Evolutionary conservation across 2,797 vertebrate species (phyloP).

Genomic region (Melanogrammus aeglefinus): DNA sequence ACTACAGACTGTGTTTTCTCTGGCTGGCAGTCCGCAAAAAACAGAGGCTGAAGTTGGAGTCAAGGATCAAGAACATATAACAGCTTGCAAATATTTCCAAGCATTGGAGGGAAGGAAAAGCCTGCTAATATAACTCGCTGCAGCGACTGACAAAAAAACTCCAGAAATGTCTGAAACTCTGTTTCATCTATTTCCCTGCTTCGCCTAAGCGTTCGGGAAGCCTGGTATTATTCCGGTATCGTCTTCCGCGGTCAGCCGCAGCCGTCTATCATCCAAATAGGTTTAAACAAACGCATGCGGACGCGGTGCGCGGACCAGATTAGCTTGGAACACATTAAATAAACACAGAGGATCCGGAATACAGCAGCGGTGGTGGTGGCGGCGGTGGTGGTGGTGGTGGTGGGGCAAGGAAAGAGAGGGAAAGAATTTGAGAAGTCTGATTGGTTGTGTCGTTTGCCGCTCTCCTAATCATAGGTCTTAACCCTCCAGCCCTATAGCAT

Average conservation of each 20-base stretch:
- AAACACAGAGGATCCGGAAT: conserved; percentile 33
- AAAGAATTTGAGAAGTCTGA: conserved; percentile 28
- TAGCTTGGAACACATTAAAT: conserved; percentile 39
- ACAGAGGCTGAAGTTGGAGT: neutral
- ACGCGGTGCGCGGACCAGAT: conserved; percentile 12
- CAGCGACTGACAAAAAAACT: neutral
- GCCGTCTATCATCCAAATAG: conserved; percentile 39
- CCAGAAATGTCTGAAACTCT: neutral
- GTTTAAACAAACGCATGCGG: conserved; percentile 26
- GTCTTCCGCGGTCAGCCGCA: conserved; percentile 44
- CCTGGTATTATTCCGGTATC: conserved; percentile 11
- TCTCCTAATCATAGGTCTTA: conserved; percentile 63
- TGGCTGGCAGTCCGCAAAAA: neutral
- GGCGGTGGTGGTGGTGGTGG: neutral
- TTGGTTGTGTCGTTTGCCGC: conserved; percentile 41
- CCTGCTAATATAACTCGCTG: neutral
- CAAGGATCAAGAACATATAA: neutral
- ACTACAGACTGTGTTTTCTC: neutral
- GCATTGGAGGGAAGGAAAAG: neutral
- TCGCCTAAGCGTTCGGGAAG: neutral
- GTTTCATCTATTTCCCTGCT: neutral
- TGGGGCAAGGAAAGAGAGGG: conserved; percentile 9
- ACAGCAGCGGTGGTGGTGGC: conserved; percentile 18
- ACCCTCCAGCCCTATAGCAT: conserved; percentile 32
- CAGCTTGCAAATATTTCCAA: neutral